These are phyloP conservation scores for Anser brachyrhynchus DNA, from an alignment of 2,113 vertebrate species.

Conservation along the genomic window DNA sequence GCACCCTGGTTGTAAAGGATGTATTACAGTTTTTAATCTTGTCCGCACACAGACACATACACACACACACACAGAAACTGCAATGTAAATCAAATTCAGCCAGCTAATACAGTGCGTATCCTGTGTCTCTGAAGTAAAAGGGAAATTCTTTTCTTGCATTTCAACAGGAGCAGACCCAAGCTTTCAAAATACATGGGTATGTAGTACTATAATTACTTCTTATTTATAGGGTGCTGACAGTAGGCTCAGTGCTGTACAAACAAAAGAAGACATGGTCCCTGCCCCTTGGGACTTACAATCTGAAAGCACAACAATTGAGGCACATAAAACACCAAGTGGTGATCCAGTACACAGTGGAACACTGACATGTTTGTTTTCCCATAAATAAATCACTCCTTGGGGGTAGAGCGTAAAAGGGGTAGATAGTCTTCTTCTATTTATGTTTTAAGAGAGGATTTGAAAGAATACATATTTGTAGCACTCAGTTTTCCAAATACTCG, in stretches of 20 bases:
- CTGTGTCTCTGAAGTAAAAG: conserved; percentile 27
- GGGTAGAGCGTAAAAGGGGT: not conserved
- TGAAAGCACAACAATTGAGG: conserved; percentile 61
- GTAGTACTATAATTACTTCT: conserved; percentile 48
- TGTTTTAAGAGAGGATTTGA: not conserved
- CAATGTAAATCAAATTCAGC: not conserved
- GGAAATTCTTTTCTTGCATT: conserved; percentile 10
- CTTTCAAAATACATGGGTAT: conserved; percentile 53
- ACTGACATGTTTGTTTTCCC: conserved; percentile 47
- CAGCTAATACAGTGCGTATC: not conserved
- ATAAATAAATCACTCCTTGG: conserved; percentile 13
- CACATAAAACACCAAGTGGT: conserved; percentile 62
- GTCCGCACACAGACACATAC: not conserved
- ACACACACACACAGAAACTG: not conserved
- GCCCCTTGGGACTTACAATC: conserved; percentile 60
- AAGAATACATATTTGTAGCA: not conserved
- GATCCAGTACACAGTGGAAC: conserved; percentile 44
- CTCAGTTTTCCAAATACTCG: not conserved
- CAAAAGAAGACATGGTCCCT: conserved; percentile 63
- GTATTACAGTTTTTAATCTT: conserved; percentile 25
- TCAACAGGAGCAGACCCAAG: conserved; percentile 30
- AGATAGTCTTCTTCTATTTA: not conserved
- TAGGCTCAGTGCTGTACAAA: conserved; percentile 58
- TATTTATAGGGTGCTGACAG: conserved; percentile 71
- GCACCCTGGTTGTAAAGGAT: not conserved